Conservation (phyloP, 2,797 vertebrate species). For the Linurgus olivaceus region DNA sequence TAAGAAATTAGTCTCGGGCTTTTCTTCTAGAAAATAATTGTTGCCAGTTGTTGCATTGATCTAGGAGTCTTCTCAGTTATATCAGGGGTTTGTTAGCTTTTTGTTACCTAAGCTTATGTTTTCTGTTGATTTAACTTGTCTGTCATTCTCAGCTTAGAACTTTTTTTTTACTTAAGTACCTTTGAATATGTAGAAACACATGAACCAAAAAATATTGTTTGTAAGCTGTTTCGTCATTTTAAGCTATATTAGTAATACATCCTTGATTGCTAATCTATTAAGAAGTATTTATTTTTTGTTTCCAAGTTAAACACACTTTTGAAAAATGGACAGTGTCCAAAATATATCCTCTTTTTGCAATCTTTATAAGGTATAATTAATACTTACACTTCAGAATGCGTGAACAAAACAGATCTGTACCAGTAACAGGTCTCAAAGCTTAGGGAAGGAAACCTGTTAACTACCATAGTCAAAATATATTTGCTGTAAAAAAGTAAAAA, state of each 20-base stretch:
- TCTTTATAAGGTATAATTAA: neutral
- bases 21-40: neutral
- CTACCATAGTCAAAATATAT: neutral
- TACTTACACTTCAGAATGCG: neutral
- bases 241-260: neutral
- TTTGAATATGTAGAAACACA: neutral
- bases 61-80: neutral
- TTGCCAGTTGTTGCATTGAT: neutral
- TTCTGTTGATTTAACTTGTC: neutral
- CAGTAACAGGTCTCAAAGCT: neutral
- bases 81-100: neutral
- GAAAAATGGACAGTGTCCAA: neutral
- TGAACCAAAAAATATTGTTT: neutral
- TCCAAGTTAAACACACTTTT: neutral
- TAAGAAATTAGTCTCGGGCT: conserved; percentile 5
- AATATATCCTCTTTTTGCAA: neutral
- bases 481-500: neutral
- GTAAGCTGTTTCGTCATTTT: neutral
- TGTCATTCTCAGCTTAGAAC: neutral
- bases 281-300: neutral
- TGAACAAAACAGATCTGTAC: neutral
- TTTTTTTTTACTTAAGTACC: neutral
- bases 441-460: neutral
- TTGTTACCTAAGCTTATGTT: neutral
- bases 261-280: neutral